phyloP scores from a whole-genome alignment of 2,797 vertebrate species.

The Lophotriccus pileatus region DNA sequence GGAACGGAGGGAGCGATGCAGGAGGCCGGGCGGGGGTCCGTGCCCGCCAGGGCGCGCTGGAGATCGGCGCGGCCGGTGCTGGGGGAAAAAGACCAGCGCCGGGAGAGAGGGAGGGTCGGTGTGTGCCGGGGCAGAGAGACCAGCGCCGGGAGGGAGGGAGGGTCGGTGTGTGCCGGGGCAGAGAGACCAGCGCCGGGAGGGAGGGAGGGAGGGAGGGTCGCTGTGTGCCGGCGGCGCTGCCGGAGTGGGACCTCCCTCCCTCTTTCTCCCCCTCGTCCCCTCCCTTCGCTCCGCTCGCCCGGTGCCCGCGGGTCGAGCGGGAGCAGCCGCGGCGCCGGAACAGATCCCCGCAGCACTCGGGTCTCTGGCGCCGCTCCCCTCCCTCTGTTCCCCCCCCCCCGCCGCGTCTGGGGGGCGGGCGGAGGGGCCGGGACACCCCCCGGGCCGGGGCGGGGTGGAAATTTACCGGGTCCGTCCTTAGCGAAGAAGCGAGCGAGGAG shows the following conservation, averaged over 20 bases:
- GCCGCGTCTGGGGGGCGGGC: not conserved
- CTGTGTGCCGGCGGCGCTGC: not conserved
- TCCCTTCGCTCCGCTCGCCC: not conserved
- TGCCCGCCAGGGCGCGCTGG: not conserved
- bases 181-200: not conserved
- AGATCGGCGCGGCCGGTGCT: not conserved
- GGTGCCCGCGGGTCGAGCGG: not conserved
- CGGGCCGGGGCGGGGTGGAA: conserved; percentile 11
- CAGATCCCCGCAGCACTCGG: not conserved
- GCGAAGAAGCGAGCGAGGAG: not conserved
- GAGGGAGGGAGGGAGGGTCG: not conserved
- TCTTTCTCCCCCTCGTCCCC: rapidly evolving
- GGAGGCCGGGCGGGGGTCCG: not conserved
- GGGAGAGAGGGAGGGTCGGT: not conserved
- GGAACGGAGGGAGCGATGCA: no score
- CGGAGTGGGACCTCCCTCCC: not conserved
- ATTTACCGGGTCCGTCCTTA: conserved; percentile 47
- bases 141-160: no score
- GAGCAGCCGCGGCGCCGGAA: not conserved
- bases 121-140: not conserved
- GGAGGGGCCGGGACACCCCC: not conserved
- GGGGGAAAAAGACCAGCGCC: not conserved
- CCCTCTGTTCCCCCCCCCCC: not conserved
- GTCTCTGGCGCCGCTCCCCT: not conserved
- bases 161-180: not conserved